phyloP scores from a whole-genome alignment of 2,888 invertebrate species.

The Yponomeuta plumbellus region DNA sequence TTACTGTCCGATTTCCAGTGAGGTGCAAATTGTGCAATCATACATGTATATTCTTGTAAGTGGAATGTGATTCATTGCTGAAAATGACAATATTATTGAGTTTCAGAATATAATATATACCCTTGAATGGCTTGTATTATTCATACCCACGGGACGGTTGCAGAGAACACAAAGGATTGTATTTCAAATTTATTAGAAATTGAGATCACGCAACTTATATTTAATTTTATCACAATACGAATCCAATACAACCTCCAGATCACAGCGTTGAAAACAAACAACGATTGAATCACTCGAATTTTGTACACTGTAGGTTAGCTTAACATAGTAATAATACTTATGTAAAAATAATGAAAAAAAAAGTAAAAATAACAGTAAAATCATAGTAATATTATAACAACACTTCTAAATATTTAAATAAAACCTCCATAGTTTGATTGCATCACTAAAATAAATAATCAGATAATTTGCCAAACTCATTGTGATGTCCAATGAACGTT shows the following conservation, averaged over 20 bases:
- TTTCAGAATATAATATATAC: constrained; percentile 49
- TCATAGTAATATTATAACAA: not conserved
- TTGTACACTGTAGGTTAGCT: constrained; percentile 26
- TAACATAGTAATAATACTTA: constrained; percentile 13
- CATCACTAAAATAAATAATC: not conserved
- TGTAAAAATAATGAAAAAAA: constrained; percentile 3
- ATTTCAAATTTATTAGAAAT: constrained; percentile 7
- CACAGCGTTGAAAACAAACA: constrained; percentile 25
- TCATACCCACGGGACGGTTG: not conserved
- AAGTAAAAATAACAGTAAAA: not conserved
- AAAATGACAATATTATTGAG: constrained; percentile 53
- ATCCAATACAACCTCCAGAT: constrained; percentile 19
- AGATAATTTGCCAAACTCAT: not conserved
- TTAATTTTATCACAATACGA: constrained; percentile 45
- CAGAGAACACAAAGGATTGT: not conserved
- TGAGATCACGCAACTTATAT: constrained; percentile 68
- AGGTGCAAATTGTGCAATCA: constrained; percentile 45
- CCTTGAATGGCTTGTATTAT: constrained; percentile 2
- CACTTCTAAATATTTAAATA: not conserved
- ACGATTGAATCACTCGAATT: constrained; percentile 27
- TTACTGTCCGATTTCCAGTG: constrained; percentile 20
- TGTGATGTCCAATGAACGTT: not conserved
- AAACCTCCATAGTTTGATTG: not conserved
- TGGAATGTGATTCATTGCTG: constrained; percentile 62
- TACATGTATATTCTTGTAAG: constrained; percentile 43